Evolutionary conservation across 92 coral and sea anemone genomes (phyloP).

Genomic region (Pocillopora meandrina): DNA sequence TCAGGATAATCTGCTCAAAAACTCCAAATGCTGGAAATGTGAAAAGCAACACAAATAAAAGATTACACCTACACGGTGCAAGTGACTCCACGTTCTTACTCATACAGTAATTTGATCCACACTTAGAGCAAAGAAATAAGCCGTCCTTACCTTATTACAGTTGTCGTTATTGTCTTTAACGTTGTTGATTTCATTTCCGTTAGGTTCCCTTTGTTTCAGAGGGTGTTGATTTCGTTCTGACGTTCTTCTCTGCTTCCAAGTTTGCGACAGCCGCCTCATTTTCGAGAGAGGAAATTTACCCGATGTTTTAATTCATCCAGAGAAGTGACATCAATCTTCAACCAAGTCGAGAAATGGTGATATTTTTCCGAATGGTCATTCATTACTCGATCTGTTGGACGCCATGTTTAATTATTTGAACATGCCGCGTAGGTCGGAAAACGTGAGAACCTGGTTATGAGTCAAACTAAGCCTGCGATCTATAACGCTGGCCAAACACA

Average conservation of each 20-base stretch:
- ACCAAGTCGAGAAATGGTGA: not conserved
- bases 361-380: not conserved
- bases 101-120: no score
- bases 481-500: no score
- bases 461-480: not conserved
- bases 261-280: slow-evolving; percentile 85
- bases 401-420: slow-evolving; percentile 39
- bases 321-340: slow-evolving; percentile 10
- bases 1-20: no score
- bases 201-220: slow-evolving; percentile 32
- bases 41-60: no score
- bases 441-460: slow-evolving; percentile 23
- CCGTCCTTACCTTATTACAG: slow-evolving; percentile 16
- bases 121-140: not conserved
- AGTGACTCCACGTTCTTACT: no score
- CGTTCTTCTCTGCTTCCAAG: slow-evolving; percentile 81
- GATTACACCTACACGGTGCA: no score
- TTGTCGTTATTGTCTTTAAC: not conserved
- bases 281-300: not conserved
- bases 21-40: no score
- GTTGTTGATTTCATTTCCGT: slow-evolving; percentile 12
- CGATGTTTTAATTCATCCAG: not conserved
- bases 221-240: slow-evolving; percentile 35
- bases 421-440: slow-evolving; percentile 11
- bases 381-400: not conserved